Conservation (phyloP, 2,888 invertebrate genomes). For the Proisotoma minuta region DNA sequence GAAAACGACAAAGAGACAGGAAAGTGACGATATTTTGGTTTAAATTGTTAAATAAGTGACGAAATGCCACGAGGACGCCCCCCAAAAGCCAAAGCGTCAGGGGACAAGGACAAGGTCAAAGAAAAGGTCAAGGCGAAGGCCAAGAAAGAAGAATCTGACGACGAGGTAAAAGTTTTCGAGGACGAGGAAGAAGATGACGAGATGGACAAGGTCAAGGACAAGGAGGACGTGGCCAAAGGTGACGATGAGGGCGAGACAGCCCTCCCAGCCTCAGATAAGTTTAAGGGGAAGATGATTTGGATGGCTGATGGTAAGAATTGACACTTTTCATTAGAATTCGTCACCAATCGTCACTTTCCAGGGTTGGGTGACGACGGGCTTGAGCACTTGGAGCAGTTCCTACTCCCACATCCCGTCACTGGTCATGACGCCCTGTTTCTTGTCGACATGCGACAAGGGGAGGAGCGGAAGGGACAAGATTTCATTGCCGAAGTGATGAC, state of each 20-base stretch:
- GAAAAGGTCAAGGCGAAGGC: not conserved
- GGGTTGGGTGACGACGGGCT: conserved; percentile 25
- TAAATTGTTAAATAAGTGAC: not conserved
- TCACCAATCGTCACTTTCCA: conserved; percentile 8
- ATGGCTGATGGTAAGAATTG: conserved; percentile 26
- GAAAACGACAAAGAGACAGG: not conserved
- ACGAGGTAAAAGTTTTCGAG: conserved; percentile 8
- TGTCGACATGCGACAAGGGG: conserved; percentile 14
- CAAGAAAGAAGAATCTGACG: conserved; percentile 5
- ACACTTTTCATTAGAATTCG: too few species aligned
- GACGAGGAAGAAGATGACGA: conserved; percentile 8
- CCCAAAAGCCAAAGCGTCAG: not conserved
- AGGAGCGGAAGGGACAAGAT: not conserved
- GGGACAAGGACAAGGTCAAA: not conserved
- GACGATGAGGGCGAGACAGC: conserved; percentile 8
- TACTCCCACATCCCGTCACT: conserved; percentile 37
- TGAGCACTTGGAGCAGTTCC: conserved; percentile 32
- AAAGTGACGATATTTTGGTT: not conserved
- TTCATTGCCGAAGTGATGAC: conserved; percentile 41
- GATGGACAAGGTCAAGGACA: conserved; percentile 16
- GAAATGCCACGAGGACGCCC: not conserved
- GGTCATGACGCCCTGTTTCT: conserved; percentile 35
- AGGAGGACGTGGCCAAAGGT: conserved; percentile 1
- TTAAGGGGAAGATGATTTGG: conserved; percentile 22
- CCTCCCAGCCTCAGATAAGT: conserved; percentile 12